A percentile compares a stretch with the other conserved stretches of the same genome.
These are phyloP conservation scores for Anthoptus insignis DNA, from an alignment of 2,888 invertebrate species.

Conservation along the genomic window DNA sequence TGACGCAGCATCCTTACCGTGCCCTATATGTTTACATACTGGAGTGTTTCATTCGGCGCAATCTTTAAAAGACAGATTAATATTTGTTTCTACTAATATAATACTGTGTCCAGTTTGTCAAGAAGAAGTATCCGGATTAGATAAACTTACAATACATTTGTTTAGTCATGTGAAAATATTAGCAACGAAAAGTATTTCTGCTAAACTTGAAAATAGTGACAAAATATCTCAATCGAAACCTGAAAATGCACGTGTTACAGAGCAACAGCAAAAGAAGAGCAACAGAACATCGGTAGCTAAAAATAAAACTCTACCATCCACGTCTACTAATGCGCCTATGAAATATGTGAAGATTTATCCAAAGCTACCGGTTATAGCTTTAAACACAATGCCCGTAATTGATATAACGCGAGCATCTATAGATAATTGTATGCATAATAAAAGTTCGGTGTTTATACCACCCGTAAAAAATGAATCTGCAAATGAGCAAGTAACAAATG, in stretches of 20 bases:
- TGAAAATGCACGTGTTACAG: conserved; percentile 41
- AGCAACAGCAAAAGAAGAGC: conserved; percentile 64
- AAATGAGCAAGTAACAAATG: conserved; percentile 57
- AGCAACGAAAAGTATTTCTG: conserved; percentile 53
- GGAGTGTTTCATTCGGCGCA: conserved; percentile 90
- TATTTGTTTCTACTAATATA: conserved; percentile 92
- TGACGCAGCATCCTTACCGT: conserved; percentile 88
- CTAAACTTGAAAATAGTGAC: conserved; percentile 51
- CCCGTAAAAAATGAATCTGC: conserved; percentile 63
- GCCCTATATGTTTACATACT: conserved; percentile 92
- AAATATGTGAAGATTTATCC: conserved; percentile 82
- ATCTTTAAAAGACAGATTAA: conserved; percentile 90
- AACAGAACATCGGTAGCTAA: conserved; percentile 68
- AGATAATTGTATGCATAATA: conserved; percentile 56
- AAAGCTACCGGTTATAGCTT: conserved; percentile 74
- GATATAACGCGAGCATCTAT: conserved; percentile 60
- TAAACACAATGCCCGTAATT: conserved; percentile 71
- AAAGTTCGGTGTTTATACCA: conserved; percentile 58
- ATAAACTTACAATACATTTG: conserved; percentile 94
- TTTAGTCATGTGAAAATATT: conserved; percentile 89
- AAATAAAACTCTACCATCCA: conserved; percentile 70
- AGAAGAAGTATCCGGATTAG: conserved; percentile 91
- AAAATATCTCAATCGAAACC: conserved; percentile 55
- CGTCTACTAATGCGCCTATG: conserved; percentile 63
- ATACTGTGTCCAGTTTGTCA: conserved; percentile 93